Conservation (phyloP, 2,888 invertebrate species). For the Cheilosia urbana region DNA sequence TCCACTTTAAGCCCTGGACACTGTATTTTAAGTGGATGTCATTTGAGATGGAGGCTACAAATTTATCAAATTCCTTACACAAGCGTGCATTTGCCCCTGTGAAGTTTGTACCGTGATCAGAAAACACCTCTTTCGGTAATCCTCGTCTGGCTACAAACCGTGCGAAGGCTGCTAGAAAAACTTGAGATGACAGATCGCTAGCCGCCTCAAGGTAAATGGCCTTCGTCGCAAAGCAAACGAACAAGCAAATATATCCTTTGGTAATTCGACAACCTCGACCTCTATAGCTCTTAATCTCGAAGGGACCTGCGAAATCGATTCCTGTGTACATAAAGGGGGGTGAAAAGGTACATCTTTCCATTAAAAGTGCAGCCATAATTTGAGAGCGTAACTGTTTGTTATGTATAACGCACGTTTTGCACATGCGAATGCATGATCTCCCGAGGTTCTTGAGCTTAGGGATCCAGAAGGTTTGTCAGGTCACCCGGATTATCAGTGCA, state of each 20-base stretch:
- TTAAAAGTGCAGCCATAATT: slow-evolving; percentile 41
- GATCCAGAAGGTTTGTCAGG: no score
- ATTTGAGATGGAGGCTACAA: no score
- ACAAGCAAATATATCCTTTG: background rate
- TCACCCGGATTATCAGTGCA: no score
- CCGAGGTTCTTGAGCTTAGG: no score
- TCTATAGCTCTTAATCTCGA: background rate
- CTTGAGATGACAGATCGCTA: background rate
- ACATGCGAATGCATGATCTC: no score
- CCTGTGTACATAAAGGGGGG: slow-evolving; percentile 37
- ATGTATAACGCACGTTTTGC: no score
- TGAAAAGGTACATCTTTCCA: slow-evolving; percentile 19
- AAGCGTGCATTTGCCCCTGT: background rate
- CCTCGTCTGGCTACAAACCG: background rate
- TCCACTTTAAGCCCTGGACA: background rate
- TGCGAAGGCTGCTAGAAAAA: background rate
- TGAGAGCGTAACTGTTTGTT: background rate
- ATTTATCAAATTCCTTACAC: no score
- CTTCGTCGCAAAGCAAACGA: background rate
- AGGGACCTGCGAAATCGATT: slow-evolving; percentile 38
- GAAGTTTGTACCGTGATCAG: background rate
- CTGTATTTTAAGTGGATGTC: no score
- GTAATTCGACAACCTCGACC: background rate
- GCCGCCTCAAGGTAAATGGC: background rate
- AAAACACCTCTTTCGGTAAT: background rate